Evolutionary conservation across 1,140 invertebrate species (phyloP), one percentile per base, ranked within the genome.

Genomic region (Apocrypta bakeri): DNA sequence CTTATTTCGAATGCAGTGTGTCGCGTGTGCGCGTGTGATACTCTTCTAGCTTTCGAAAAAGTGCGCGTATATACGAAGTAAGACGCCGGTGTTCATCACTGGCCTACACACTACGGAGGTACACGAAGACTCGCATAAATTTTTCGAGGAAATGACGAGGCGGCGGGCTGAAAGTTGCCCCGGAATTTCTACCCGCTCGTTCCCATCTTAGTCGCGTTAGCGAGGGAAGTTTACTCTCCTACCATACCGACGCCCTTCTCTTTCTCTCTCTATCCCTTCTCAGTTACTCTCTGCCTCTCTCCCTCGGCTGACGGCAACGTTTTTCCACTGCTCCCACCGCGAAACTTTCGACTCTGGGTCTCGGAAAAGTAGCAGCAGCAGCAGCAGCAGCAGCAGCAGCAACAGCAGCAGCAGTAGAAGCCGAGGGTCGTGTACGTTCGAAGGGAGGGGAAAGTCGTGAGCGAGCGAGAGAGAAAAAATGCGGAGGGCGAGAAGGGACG

Each of bases 141-240:
- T n/a, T 56, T 56, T n/a, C 48, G 33, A 42, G 17, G 33, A 37
- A 31, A 71, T 14, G 24, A 40, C 21, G 63, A 66, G 63, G n/a
- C 3, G 63, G 1, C 12, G 69, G 37, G 40, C 85, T 61, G 69
- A 66, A 87, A 87, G 83, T 88, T 88, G 80, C 83, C 84, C 88
- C 87, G 85, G 87, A 88, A 87, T 88, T 84, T 83, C 40, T n/a
- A 11, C 77, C 66, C 42, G 64, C 69, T 42, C 83, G 84, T 48
- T 79, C 87, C 87, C 84, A 86, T 90, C 85, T 73, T 82, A 82
- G 33, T 86, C 87, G 86, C 88, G 86, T 90, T 90, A 90, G 86
- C 71, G 61, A 29, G 64, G 68, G 78, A 84, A 86, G 80, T 86
- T 87, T 87, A 81, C 80, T 83, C 83, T 85, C 69, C 81, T 21